phyloP scores from a whole-genome alignment of 2,113 vertebrate genomes.

The Dascyllus trimaculatus region DNA sequence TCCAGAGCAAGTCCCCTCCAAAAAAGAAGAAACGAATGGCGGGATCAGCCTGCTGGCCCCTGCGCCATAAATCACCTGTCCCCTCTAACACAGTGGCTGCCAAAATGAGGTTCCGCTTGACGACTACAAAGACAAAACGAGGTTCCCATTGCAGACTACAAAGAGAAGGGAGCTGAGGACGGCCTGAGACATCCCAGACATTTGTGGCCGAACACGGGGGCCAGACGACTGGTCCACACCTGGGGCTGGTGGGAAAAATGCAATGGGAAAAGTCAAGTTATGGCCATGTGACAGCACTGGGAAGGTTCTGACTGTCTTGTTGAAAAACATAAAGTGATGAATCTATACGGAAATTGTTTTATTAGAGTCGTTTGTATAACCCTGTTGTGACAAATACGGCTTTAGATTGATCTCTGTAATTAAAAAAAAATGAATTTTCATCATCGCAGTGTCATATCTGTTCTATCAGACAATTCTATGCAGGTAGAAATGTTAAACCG shows the following conservation, averaged over 20 bases:
- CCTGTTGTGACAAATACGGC: background rate
- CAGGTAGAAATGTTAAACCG: too few species aligned
- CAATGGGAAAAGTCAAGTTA: constrained; percentile 10
- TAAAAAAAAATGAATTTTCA: too few species aligned
- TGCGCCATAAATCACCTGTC: constrained; percentile 75
- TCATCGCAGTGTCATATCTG: too few species aligned
- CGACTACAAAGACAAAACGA: constrained; percentile 75
- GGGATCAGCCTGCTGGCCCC: constrained; percentile 38
- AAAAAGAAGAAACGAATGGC: constrained; percentile 46
- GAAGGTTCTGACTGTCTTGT: background rate
- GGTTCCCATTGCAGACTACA: constrained; percentile 75
- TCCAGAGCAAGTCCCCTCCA: constrained; percentile 61
- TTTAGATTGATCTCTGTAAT: too few species aligned
- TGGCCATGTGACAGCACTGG: constrained; percentile 23
- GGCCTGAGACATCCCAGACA: constrained; percentile 58
- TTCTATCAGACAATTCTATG: too few species aligned
- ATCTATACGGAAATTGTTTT: background rate
- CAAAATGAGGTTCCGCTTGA: constrained; percentile 67
- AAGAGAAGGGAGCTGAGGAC: constrained; percentile 44
- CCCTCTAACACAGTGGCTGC: constrained; percentile 61
- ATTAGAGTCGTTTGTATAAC: background rate
- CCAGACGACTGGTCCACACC: constrained; percentile 59
- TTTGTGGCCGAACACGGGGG: constrained; percentile 41
- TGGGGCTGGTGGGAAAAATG: constrained; percentile 56
- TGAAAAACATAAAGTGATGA: background rate